phyloP scores from a whole-genome alignment of 2,797 vertebrate genomes.

The Dallia pectoralis region DNA sequence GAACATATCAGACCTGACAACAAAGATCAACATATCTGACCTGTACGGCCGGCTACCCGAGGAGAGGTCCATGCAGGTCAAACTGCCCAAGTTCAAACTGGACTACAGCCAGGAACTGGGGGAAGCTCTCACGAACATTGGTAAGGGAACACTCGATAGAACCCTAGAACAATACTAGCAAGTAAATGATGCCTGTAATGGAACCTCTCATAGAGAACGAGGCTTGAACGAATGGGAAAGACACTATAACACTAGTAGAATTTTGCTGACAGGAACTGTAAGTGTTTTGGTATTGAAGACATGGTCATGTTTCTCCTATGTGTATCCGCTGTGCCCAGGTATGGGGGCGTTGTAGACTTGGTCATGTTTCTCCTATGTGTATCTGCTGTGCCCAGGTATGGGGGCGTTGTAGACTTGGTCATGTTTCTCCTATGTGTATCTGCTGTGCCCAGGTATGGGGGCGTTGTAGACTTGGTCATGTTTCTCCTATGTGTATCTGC shows the following conservation, averaged over 20 bases:
- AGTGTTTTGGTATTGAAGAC: not conserved
- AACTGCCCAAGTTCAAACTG: constrained; percentile 89
- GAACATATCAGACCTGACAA: constrained; percentile 76
- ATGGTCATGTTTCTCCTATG: not conserved
- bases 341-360: constrained; percentile 86
- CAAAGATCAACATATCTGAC: constrained; percentile 75
- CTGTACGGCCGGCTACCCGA: constrained; percentile 76
- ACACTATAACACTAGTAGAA: not conserved
- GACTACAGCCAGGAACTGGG: constrained; percentile 83
- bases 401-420: constrained; percentile 79
- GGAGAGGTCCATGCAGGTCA: constrained; percentile 81
- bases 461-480: constrained; percentile 75
- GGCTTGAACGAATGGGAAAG: not conserved
- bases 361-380: not conserved
- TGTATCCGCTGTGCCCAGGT: constrained; percentile 66
- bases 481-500: not conserved
- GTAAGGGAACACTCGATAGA: constrained; percentile 68
- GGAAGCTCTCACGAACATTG: constrained; percentile 80
- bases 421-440: not conserved
- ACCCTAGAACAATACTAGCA: not conserved
- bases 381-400: constrained; percentile 74
- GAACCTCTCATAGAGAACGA: not conserved
- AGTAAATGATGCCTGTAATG: not conserved
- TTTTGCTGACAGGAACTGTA: not conserved
- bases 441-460: constrained; percentile 77